Evolutionary conservation across 1,140 invertebrate genomes (phyloP), one percentile per base, ranked within the genome.

Genomic region (Sweltsa coloradensis): DNA sequence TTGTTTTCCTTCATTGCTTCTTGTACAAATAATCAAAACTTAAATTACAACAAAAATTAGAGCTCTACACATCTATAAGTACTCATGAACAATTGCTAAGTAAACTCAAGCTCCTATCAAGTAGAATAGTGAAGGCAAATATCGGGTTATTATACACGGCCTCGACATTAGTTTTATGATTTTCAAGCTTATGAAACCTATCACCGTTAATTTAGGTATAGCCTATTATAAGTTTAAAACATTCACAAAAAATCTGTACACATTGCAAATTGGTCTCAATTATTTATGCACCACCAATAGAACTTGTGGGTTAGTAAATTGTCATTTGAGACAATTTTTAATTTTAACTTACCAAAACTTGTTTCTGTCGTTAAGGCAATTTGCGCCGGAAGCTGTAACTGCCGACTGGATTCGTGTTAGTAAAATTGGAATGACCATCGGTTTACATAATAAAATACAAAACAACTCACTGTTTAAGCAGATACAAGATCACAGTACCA

Each of bases 111-210:
- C 42, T 25, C 42, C 27, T 47, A 39, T 22, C 27, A 1, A 47
- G 46, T 47, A 47, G 37, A 47, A 47, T n/a, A 47, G 41, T 41
- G 39, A 47, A 47, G 46, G 46, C 46, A 47, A 41, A 41, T 47
- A 26, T 47, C 23, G 21, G 36, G 24, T 40, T 40, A 41, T 19
- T 47, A 47, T 41, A 40, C 19, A n/a, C n/a, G n/a, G n/a, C n/a
- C n/a, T n/a, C n/a, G n/a, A n/a, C n/a, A n/a, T n/a, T n/a, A n/a
- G n/a, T n/a, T n/a, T n/a, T n/a, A n/a, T n/a, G n/a, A n/a, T n/a
- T 41, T 34, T 40, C 2, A 47, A 47, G 46, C 46, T 41, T 47
- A 41, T 23, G 18, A 29, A 16, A 41, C 36, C 39, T 29, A 41
- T 41, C 46, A 47, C 24, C 39, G 41, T 24, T 24, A n/a, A n/a